phyloP scores from a whole-genome alignment of 2,113 vertebrate genomes.

The Dicrurus megarhynchus region DNA sequence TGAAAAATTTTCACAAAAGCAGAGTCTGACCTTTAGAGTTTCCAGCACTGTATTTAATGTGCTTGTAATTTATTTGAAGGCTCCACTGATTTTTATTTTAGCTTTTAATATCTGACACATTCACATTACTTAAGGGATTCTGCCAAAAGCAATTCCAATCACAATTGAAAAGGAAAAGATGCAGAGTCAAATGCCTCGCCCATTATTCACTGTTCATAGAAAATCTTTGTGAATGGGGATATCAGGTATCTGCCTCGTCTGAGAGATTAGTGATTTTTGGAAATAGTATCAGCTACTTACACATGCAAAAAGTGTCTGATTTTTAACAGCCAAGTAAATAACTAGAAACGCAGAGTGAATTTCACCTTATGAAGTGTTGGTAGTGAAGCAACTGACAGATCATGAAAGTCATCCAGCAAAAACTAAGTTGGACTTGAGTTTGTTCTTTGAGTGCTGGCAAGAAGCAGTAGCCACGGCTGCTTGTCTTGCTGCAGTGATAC shows the following conservation, averaged over 20 bases:
- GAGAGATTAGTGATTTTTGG: not conserved
- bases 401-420: not conserved
- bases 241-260: not conserved
- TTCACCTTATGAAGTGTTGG: not conserved
- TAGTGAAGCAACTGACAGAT: not conserved
- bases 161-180: not conserved
- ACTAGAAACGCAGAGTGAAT: not conserved
- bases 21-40: slow-evolving; percentile 58
- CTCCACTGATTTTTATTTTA: slow-evolving; percentile 30
- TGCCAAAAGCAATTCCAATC: not conserved
- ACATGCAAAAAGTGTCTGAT: not conserved
- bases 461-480: not conserved
- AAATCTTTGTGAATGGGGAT: not conserved
- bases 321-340: slow-evolving; percentile 7
- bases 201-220: not conserved
- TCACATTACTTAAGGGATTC: not conserved
- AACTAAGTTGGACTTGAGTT: not conserved
- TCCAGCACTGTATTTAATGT: slow-evolving; percentile 13
- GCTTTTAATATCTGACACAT: not conserved
- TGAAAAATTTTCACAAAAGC: not conserved
- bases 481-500: not conserved
- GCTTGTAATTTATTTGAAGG: slow-evolving; percentile 21
- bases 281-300: not conserved
- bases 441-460: not conserved
- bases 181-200: not conserved